phyloP scores from a whole-genome alignment of 2,113 vertebrate species.

The Dendrocopos noguchii region DNA sequence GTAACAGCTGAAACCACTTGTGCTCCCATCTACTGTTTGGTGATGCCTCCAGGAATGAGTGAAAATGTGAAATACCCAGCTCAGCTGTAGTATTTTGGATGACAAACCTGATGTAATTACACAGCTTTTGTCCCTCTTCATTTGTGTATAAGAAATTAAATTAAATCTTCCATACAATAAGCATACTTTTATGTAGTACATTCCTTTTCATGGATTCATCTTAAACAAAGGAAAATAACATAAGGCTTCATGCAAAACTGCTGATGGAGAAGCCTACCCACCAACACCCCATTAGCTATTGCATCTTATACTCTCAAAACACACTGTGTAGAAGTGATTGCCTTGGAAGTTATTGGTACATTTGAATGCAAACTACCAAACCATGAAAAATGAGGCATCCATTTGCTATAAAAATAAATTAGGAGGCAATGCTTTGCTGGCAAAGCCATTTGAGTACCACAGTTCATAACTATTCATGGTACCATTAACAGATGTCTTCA shows the following conservation, averaged over 20 bases:
- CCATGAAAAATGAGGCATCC: conserved; percentile 73
- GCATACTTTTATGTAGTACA: not conserved
- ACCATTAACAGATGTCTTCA: conserved; percentile 77
- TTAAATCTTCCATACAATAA: not conserved
- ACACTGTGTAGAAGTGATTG: conserved; percentile 57
- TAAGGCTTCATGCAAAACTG: conserved; percentile 31
- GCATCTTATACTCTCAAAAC: conserved; percentile 45
- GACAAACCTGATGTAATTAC: not conserved
- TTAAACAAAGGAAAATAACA: not conserved
- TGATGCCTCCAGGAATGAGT: not conserved
- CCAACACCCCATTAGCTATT: conserved; percentile 59
- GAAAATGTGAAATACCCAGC: not conserved
- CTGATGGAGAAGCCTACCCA: conserved; percentile 56
- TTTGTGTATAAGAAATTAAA: not conserved
- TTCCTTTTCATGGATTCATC: not conserved
- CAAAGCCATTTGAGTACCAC: conserved; percentile 69
- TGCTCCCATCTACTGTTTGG: not conserved
- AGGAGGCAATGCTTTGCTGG: conserved; percentile 67
- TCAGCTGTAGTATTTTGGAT: not conserved
- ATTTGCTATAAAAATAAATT: conserved; percentile 76
- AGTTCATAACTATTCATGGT: conserved; percentile 73
- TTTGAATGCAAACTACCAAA: conserved; percentile 75
- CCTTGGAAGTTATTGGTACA: conserved; percentile 67
- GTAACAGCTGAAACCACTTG: not conserved
- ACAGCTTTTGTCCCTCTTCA: not conserved